These are phyloP conservation scores for Hippolais icterina DNA, from an alignment of 2,113 vertebrate species.

Conservation along the genomic window DNA sequence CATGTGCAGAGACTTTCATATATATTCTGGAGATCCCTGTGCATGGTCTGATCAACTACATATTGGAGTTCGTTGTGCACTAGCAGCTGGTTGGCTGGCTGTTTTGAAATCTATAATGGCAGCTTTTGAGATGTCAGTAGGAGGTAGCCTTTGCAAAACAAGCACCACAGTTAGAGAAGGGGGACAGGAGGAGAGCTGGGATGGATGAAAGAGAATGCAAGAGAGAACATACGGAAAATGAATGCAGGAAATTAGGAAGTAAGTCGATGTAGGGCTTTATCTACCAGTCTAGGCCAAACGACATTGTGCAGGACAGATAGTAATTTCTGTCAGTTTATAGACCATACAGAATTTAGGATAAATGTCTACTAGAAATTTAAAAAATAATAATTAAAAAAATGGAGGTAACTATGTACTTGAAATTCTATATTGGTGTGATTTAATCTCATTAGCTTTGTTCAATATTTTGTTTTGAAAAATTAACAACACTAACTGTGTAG, in stretches of 20 bases:
- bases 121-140: neutral
- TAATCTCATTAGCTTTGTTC: neutral
- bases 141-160: neutral
- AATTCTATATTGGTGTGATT: neutral
- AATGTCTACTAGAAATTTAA: neutral
- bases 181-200: neutral
- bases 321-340: neutral
- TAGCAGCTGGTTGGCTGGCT: neutral
- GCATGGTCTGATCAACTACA: neutral
- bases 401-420: neutral
- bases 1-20: neutral
- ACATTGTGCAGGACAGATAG: neutral
- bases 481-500: neutral
- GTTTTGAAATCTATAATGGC: neutral
- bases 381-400: neutral
- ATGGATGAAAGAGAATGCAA: neutral
- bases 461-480: constrained; percentile 20
- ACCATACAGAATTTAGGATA: neutral
- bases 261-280: neutral
- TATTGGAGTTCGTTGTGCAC: neutral
- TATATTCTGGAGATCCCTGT: neutral
- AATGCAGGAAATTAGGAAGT: neutral
- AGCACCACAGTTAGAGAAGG: neutral
- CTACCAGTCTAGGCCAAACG: neutral
- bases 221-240: neutral